phyloP scores from a whole-genome alignment of 2,113 vertebrate species.

The Galemys pyrenaicus region DNA sequence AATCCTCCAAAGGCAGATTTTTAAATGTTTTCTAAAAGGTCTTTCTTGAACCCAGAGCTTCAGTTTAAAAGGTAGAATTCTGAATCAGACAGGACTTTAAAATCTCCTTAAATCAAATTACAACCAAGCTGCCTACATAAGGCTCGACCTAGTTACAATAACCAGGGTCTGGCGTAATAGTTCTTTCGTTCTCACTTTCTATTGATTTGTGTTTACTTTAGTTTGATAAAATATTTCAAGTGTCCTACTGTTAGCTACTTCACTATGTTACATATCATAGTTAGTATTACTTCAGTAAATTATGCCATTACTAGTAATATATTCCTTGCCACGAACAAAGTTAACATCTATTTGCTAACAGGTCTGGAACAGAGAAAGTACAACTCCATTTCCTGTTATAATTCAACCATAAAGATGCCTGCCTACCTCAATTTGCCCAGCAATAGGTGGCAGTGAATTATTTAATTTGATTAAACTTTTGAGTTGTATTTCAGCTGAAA shows the following conservation, averaged over 20 bases:
- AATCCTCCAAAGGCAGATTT: neutral
- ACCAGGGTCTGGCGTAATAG: neutral
- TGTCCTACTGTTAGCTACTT: neutral
- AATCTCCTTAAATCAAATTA: neutral
- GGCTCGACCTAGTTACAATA: neutral
- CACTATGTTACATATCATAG: too few species aligned
- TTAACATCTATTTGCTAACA: neutral
- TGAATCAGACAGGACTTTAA: neutral
- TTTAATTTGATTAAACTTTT: constrained; percentile 33
- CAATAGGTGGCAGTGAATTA: neutral
- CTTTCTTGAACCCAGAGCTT: neutral
- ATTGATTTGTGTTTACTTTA: neutral
- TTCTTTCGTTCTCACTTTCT: constrained; percentile 31
- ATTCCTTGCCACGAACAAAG: constrained; percentile 30
- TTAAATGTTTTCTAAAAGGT: neutral
- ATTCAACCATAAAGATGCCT: neutral
- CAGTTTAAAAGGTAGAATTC: constrained; percentile 3
- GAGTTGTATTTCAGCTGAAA: constrained; percentile 17
- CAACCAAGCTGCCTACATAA: neutral
- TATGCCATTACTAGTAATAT: neutral
- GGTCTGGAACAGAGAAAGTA: neutral
- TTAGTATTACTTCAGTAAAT: neutral
- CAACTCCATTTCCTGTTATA: neutral
- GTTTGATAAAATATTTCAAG: neutral
- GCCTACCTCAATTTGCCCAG: neutral